A percentile compares a stretch with the other conserved stretches of the same genome.
Evolutionary conservation across 1,140 invertebrate species (phyloP).

Genomic region (Araneus ventricosus): DNA sequence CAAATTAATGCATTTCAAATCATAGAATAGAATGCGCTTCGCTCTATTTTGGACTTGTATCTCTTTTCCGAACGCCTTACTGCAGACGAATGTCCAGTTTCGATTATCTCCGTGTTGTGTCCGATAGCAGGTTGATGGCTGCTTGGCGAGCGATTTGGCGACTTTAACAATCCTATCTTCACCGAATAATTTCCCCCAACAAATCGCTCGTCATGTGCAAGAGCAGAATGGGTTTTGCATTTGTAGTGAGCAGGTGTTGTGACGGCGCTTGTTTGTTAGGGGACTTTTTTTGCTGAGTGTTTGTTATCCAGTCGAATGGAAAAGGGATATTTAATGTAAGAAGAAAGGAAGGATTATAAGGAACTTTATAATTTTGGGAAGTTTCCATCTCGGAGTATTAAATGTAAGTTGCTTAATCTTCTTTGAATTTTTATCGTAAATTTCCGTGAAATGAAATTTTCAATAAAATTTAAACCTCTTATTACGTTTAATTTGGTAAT

Average conservation of each 20-base stretch:
- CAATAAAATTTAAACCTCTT: too few species aligned
- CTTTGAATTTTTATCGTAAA: background rate
- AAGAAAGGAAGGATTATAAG: background rate
- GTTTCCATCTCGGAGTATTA: background rate
- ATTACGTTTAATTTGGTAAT: too few species aligned
- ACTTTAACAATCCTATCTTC: background rate
- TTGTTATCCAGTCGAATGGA: constrained; percentile 14
- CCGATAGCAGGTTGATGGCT: background rate
- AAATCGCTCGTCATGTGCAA: background rate
- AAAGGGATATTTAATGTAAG: background rate
- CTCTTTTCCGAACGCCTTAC: too few species aligned
- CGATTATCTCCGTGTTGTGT: background rate
- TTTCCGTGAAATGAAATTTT: background rate
- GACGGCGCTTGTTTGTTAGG: background rate
- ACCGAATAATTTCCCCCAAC: constrained; percentile 36
- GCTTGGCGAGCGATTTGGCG: constrained; percentile 14
- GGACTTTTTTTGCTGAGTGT: background rate
- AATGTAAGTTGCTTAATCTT: background rate
- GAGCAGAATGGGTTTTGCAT: constrained; percentile 46
- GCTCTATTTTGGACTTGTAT: too few species aligned
- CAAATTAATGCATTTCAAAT: too few species aligned
- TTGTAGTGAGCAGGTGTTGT: background rate
- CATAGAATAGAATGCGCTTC: too few species aligned
- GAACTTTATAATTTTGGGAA: background rate
- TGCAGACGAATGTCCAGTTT: too few species aligned